phyloP scores from a whole-genome alignment of 2,888 invertebrate genomes.

The Coenonympha arcania region DNA sequence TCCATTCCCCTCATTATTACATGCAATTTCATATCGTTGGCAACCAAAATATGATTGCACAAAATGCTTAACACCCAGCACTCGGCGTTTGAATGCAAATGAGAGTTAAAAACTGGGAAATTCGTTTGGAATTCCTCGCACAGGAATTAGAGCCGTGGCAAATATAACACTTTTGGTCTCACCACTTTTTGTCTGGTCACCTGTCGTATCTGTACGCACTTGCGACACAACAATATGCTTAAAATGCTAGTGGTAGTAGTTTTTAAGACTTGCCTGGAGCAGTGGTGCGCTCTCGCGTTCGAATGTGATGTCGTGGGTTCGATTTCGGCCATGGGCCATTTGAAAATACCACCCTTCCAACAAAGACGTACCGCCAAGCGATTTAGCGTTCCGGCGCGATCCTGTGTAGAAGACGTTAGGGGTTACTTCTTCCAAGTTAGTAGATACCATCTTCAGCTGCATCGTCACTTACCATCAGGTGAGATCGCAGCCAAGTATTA shows the following conservation, averaged over 20 bases:
- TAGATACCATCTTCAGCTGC: too few relatives aligned
- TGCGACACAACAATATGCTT: not conserved
- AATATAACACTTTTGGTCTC: not conserved
- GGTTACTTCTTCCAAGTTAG: too few relatives aligned
- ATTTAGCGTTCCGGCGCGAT: too few relatives aligned
- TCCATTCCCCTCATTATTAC: constrained; percentile 24
- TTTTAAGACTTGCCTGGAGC: too few relatives aligned
- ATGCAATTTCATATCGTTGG: constrained; percentile 25
- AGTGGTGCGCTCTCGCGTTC: too few relatives aligned
- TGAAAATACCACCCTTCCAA: too few relatives aligned
- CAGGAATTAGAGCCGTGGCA: not conserved
- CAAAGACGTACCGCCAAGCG: too few relatives aligned
- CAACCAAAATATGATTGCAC: constrained; percentile 26
- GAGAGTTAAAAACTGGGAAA: constrained; percentile 23
- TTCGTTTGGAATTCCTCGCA: constrained; percentile 18
- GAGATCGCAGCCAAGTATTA: too few relatives aligned
- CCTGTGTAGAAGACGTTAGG: too few relatives aligned
- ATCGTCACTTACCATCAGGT: too few relatives aligned
- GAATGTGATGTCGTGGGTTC: too few relatives aligned
- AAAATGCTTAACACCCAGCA: constrained; percentile 25
- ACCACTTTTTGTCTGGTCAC: not conserved
- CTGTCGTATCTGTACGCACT: not conserved
- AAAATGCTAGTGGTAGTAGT: not conserved
- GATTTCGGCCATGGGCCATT: too few relatives aligned
- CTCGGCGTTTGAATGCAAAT: constrained; percentile 27